phyloP scores from a whole-genome alignment of 2,888 invertebrate species.

The Erebia palarica region DNA sequence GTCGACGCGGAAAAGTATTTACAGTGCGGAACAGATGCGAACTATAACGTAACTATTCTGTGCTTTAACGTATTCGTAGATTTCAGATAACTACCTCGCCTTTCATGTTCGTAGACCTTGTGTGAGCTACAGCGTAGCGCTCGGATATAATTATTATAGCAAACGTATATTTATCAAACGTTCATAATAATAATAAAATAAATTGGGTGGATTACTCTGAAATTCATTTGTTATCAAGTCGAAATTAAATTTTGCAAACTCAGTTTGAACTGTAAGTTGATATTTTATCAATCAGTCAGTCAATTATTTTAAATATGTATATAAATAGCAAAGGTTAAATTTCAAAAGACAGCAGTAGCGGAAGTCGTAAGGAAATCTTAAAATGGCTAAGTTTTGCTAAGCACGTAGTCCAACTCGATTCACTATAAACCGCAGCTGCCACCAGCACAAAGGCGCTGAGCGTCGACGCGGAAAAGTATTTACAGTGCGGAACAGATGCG shows the following conservation, averaged over 20 bases:
- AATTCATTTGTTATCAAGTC: no score
- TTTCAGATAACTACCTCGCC: constrained; percentile 4
- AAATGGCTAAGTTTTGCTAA: constrained; percentile 43
- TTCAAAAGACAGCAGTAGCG: background rate
- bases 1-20: constrained; percentile 21
- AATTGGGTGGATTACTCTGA: no score
- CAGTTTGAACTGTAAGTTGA: no score
- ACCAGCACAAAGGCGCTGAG: constrained; percentile 19
- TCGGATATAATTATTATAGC: no score
- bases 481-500: constrained; percentile 23
- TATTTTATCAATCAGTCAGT: no score
- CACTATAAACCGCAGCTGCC: constrained; percentile 33
- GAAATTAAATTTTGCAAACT: no score
- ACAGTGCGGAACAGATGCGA: constrained; percentile 21
- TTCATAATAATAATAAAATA: no score
- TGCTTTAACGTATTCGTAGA: background rate
- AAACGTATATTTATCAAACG: no score
- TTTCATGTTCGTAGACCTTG: constrained; percentile 7
- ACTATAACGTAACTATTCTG: background rate
- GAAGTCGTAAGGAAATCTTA: constrained; percentile 1
- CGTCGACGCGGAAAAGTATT: constrained; percentile 22
- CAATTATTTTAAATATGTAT: no score
- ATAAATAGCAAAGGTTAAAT: background rate
- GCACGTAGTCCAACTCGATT: constrained; percentile 35
- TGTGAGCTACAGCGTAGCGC: constrained; percentile 3